These are phyloP conservation scores for Smithornis capensis DNA, from an alignment of 2,113 vertebrate genomes.

Conservation along the genomic window DNA sequence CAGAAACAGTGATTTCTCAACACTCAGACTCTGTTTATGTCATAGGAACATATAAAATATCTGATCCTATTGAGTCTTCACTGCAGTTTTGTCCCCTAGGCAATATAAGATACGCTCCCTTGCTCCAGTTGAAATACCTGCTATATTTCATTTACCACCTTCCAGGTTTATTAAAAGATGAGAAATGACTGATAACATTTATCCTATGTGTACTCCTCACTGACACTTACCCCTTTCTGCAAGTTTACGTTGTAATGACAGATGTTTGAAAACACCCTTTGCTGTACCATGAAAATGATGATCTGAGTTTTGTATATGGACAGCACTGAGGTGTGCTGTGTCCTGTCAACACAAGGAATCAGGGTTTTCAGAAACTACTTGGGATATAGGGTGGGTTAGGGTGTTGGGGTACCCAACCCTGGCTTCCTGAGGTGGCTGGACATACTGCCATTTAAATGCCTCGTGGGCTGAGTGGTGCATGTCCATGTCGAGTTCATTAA, in stretches of 20 bases:
- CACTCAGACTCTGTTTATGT: not conserved
- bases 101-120: not conserved
- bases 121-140: not conserved
- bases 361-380: not conserved
- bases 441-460: not conserved
- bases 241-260: not conserved
- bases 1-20: conserved; percentile 23
- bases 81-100: not conserved
- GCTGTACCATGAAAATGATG: not conserved
- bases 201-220: not conserved
- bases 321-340: not conserved
- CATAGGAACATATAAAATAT: not conserved
- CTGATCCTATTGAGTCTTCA: not conserved
- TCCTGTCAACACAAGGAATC: not conserved
- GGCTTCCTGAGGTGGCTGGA: not conserved
- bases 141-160: not conserved
- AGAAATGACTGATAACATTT: not conserved
- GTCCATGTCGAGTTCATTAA: not conserved
- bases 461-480: not conserved
- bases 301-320: not conserved
- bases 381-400: not conserved
- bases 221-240: not conserved
- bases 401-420: not conserved
- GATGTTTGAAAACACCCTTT: not conserved
- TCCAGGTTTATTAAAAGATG: conserved; percentile 5